Evolutionary conservation across 2,888 invertebrate species (phyloP), one percentile per base, ranked within the genome.

Genomic region (Caenorhabditis drosophilae): DNA sequence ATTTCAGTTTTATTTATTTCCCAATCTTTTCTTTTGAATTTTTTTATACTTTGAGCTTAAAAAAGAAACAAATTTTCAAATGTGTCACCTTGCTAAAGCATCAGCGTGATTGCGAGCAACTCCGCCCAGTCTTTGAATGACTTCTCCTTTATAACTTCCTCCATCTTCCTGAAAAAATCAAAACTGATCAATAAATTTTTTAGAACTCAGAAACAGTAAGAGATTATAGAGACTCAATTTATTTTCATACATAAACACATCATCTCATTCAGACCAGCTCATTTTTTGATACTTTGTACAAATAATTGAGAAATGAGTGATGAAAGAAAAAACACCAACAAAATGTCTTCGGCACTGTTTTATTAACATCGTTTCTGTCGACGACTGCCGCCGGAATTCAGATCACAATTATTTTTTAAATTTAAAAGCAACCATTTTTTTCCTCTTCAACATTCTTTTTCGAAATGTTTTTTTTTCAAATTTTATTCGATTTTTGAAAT

Each of bases 71-170:
- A n/a, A 31, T 31, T 36, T 36, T n/a, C 9, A 15, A n/a, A 4
- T 36, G 4, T n/a, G 11, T 4, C n/a, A 70, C 70, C 73, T 71
- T 77, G 88, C 88, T 49, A 97, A 86, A 20, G 91, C 92, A 78
- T 93, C 92, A 1, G 92, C 92, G 52, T 96, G 88, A 84, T 97
- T 97, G 49, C 95, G 88, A 0, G 90, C 96, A 0, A 97, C 97
- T 15, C 97, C 97, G 12, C 96, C 96, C 7, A 89, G 89, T 56
- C 78, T 88, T 78, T 89, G 88, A 44, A 87, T 86, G 31, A 89
- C 88, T 58, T 85, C 84, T 23, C 90, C 90, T 0, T 85, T 84
- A 82, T 92, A 90, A 0, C 92, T 92, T 63, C 90, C 89, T 26
- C 92, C 93, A 81, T 93, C 90, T 50, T 90, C 81, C 90, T 92